Conservation (phyloP, 2,113 vertebrate genomes). For the Hypomesus transpacificus region DNA sequence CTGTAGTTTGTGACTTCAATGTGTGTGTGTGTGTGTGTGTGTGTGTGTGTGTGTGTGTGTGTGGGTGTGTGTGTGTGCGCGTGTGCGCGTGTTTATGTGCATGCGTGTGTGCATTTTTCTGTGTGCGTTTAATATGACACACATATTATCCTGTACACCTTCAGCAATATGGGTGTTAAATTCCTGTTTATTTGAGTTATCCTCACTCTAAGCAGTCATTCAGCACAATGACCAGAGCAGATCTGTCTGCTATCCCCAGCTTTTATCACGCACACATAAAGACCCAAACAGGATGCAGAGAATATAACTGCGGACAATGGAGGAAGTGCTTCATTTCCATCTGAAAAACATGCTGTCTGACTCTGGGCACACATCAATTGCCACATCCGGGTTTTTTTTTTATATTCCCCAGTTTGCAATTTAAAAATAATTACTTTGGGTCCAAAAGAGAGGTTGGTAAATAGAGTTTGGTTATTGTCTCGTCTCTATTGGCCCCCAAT, state of each 20-base stretch:
- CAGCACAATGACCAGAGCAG: slow-evolving; percentile 42
- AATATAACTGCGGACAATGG: slow-evolving; percentile 59
- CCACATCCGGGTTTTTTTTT: slow-evolving; percentile 53
- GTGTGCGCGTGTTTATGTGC: slow-evolving; percentile 8
- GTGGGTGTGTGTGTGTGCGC: slow-evolving; percentile 2
- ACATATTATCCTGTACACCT: slow-evolving; percentile 25
- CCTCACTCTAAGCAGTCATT: slow-evolving; percentile 44
- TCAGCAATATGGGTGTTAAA: slow-evolving; percentile 34
- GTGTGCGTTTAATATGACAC: slow-evolving; percentile 11
- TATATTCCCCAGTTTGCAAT: slow-evolving; percentile 67
- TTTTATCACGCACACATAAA: slow-evolving; percentile 42
- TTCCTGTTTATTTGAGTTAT: slow-evolving; percentile 41
- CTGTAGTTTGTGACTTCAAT: slow-evolving; percentile 16
- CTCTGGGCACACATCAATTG: slow-evolving; percentile 55
- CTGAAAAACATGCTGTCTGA: slow-evolving; percentile 60
- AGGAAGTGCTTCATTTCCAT: slow-evolving; percentile 64
- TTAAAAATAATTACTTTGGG: slow-evolving; percentile 70
- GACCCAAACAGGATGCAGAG: slow-evolving; percentile 49
- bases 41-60: slow-evolving; percentile 1
- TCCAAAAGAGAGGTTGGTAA: slow-evolving; percentile 59
- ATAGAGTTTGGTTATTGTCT: slow-evolving; percentile 67
- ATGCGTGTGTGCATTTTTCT: slow-evolving; percentile 2
- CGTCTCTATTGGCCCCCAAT: slow-evolving; percentile 46
- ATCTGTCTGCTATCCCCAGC: slow-evolving; percentile 36
- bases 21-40: background rate